phyloP scores from a whole-genome alignment of 1,140 invertebrate genomes.

The Eupristina koningsbergeri region DNA sequence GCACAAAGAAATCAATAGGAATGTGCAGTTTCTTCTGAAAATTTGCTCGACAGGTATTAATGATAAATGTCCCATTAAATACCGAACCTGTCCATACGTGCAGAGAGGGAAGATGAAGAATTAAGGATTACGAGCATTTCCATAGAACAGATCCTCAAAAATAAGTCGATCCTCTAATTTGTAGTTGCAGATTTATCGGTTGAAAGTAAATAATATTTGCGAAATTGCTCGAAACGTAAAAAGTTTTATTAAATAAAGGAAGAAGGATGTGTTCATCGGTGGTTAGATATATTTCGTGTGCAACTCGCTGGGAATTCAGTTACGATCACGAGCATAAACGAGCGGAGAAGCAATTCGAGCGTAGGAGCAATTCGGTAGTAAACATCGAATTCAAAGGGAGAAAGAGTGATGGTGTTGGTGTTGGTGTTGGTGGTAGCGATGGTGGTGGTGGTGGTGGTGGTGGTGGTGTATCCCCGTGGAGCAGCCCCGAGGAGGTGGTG shows the following conservation, averaged over 20 bases:
- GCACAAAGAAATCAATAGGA: not conserved
- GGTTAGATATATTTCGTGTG: constrained; percentile 21
- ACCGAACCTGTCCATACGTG: too few species aligned
- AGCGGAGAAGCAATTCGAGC: constrained; percentile 32
- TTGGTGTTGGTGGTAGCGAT: too few species aligned
- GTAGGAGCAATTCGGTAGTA: constrained; percentile 43
- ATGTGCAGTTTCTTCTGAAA: too few species aligned
- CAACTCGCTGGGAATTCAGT: not conserved
- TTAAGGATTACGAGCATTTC: too few species aligned
- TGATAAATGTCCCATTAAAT: too few species aligned
- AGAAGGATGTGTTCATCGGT: not conserved
- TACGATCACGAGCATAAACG: constrained; percentile 31
- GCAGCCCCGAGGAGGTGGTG: too few species aligned
- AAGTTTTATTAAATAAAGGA: not conserved
- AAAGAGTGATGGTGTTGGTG: not conserved
- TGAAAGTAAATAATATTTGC: not conserved
- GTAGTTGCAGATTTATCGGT: not conserved
- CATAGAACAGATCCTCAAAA: not conserved
- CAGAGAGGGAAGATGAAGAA: too few species aligned
- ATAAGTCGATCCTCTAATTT: not conserved
- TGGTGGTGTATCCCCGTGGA: too few species aligned
- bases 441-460: too few species aligned
- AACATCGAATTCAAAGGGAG: constrained; percentile 26
- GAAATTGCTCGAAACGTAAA: not conserved
- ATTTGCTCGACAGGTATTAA: too few species aligned